Base-by-base conservation (phyloP, 2,797 vertebrate genomes). In the Eleutherodactylus coqui region DNA sequence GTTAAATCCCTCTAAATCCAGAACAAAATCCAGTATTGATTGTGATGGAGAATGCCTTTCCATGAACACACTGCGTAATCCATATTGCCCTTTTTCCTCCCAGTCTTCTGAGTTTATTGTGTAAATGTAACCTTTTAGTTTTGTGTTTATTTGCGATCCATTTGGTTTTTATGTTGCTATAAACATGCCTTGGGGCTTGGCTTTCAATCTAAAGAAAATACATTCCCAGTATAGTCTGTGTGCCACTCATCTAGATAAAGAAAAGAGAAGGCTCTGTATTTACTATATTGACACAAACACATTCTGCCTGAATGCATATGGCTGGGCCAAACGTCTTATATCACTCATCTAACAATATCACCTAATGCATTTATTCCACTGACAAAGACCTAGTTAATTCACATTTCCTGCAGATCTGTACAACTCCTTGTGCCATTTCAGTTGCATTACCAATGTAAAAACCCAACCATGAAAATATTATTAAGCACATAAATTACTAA, bases 51-150 rank as follows among this genome's bases (percentile, higher is more conserved):
- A 84, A 51, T 84, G 72, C 62, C 82, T 75, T 83, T 29, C 45
- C 67, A 27, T 78, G 47, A 32, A 69, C 41, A 70, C 51, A 34
- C 16, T 73, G 64, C 45, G 64, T 64, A 84, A 84, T 87, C 81
- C 78, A 87, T 87, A 84, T 67, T 84, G 82, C 24, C 80, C 80
- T 80, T 84, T 84, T 79, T 84, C 73, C 67, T 84, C n/a, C 16
- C 21, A 79, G 49, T 75, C 41, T 87, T 84, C 60, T 53, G 9
- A 80, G 67, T 87, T 87, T 69, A 80, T 87, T 87, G 86, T 87
- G 86, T 83, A 84, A 87, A 87, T 87, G 76, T 87, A 87, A 87
- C 86, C 86, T 87, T 87, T 87, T 80, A 51, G 76, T 84, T 87
- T 17, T 16, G 75, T 80, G 82, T 84, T 87, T 87, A 87, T 87